Percentiles rank a stretch among this genome's conserved stretches.
Conservation (phyloP, 2,888 invertebrate species). For the Spodoptera picta region DNA sequence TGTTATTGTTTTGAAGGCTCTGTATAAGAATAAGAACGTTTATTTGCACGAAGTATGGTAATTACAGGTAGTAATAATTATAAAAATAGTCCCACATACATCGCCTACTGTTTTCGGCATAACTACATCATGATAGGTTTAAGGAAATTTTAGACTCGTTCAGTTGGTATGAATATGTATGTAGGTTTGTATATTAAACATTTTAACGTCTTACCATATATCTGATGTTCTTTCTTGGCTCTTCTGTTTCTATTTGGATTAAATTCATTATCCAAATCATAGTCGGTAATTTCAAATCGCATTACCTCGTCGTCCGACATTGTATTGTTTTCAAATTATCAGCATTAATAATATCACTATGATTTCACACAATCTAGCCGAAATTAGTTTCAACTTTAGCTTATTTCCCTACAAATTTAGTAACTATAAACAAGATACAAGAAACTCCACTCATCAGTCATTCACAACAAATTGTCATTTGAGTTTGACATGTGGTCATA, state of each 20-base stretch:
- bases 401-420: too few relatives aligned
- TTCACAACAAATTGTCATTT: neutral
- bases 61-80: too few relatives aligned
- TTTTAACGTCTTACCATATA: slow-evolving; percentile 92
- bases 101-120: too few relatives aligned
- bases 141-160: too few relatives aligned
- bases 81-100: too few relatives aligned
- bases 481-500: neutral
- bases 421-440: too few relatives aligned
- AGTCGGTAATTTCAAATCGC: slow-evolving; percentile 97
- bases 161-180: too few relatives aligned
- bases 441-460: too few relatives aligned
- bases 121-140: too few relatives aligned
- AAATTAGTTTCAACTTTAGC: neutral
- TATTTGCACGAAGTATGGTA: too few relatives aligned
- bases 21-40: too few relatives aligned
- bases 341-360: neutral
- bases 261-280: slow-evolving; percentile 97
- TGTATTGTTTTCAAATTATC: slow-evolving; percentile 17
- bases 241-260: slow-evolving; percentile 93
- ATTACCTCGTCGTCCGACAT: slow-evolving; percentile 97
- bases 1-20: too few relatives aligned
- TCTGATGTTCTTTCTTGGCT: slow-evolving; percentile 96
- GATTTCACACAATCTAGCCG: neutral
- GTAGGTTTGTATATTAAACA: neutral